phyloP scores from a whole-genome alignment of 2,113 vertebrate species.

The Camelus dromedarius region DNA sequence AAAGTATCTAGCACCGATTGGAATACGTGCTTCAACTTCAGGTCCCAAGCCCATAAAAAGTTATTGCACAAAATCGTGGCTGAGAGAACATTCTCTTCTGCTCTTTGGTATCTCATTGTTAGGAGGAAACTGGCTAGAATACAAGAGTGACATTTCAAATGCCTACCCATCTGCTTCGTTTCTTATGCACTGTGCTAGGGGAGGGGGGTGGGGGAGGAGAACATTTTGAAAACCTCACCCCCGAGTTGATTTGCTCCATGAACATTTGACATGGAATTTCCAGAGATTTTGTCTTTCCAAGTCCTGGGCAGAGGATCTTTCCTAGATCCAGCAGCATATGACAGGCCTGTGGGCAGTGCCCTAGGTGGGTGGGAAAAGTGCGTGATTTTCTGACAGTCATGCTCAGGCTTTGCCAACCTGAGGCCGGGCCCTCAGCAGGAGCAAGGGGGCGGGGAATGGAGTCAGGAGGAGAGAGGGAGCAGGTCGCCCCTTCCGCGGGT shows the following conservation, averaged over 20 bases:
- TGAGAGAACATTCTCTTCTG: neutral
- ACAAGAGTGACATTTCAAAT: neutral
- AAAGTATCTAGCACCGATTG: neutral
- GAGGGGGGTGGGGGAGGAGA: neutral
- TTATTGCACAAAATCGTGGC: neutral
- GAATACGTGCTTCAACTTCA: neutral
- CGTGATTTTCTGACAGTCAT: neutral
- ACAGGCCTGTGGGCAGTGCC: neutral
- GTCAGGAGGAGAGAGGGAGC: neutral
- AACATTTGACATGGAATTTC: neutral
- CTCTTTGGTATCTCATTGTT: neutral
- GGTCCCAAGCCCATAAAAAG: neutral
- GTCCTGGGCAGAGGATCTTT: neutral
- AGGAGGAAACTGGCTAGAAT: neutral
- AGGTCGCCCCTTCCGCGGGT: neutral
- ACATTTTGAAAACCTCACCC: neutral
- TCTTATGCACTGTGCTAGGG: neutral
- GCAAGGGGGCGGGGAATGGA: neutral
- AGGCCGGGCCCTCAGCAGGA: neutral
- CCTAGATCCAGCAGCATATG: slow-evolving; percentile 19
- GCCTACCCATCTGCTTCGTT: neutral
- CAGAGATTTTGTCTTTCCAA: neutral
- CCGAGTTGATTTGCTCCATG: neutral
- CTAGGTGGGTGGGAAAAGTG: neutral
- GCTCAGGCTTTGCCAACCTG: neutral